These are phyloP conservation scores for Chloroceryle inda DNA, from an alignment of 2,797 vertebrate genomes.

Conservation along the genomic window DNA sequence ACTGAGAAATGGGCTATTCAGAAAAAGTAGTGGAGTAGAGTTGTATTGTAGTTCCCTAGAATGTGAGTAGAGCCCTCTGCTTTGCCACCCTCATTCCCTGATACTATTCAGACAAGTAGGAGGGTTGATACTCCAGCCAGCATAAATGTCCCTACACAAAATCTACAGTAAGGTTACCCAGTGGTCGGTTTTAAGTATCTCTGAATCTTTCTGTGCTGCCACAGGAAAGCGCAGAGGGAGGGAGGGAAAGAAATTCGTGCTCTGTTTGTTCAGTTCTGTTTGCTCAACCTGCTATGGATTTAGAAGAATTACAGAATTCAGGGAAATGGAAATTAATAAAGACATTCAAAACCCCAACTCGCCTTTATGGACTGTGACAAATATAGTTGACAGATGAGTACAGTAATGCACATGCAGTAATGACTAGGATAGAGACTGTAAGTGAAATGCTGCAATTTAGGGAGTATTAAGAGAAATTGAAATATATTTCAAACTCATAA, in stretches of 20 bases:
- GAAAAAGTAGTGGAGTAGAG: not conserved
- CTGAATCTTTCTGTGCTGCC: not conserved
- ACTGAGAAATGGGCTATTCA: not conserved
- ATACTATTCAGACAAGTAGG: not conserved
- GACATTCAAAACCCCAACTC: not conserved
- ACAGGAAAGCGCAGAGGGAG: not conserved
- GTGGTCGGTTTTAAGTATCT: not conserved
- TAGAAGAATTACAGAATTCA: conserved; percentile 9
- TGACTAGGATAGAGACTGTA: not conserved
- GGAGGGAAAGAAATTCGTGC: not conserved
- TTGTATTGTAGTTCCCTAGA: not conserved
- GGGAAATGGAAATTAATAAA: conserved; percentile 44
- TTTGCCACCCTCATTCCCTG: not conserved
- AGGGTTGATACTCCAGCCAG: not conserved
- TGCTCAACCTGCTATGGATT: not conserved
- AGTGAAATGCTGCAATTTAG: not conserved
- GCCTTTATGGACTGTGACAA: conserved; percentile 44
- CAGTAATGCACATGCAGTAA: not conserved
- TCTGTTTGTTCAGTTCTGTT: not conserved
- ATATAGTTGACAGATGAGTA: not conserved
- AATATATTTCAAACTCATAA: not conserved
- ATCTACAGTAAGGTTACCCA: not conserved
- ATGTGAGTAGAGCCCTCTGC: not conserved
- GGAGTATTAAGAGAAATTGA: conserved; percentile 1
- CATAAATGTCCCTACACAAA: not conserved